Conservation (phyloP, 1,140 invertebrate genomes). For the Meteorus sp. region DNA sequence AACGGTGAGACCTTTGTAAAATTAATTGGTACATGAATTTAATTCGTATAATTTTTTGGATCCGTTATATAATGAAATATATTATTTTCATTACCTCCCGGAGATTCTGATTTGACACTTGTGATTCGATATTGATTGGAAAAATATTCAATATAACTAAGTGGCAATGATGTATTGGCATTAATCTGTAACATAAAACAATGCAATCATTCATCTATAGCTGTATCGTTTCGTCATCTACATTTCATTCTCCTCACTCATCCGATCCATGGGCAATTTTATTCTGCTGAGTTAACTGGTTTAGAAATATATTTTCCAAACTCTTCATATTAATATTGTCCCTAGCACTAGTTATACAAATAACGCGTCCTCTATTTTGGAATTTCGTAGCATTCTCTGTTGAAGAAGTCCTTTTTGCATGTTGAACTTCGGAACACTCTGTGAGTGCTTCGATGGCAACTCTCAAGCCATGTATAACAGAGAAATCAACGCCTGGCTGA, state of each 20-base stretch:
- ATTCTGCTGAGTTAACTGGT: constrained; percentile 78
- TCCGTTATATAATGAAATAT: constrained; percentile 1
- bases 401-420: constrained; percentile 61
- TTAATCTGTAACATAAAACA: constrained; percentile 61
- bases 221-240: no score
- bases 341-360: constrained; percentile 84
- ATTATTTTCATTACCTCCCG: constrained; percentile 59
- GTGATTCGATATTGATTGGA: constrained; percentile 74
- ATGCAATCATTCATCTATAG: not conserved
- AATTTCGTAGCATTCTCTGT: constrained; percentile 63
- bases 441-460: constrained; percentile 85
- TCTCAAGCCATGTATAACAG: constrained; percentile 81
- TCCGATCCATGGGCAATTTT: constrained; percentile 68
- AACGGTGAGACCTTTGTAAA: constrained; percentile 64
- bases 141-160: constrained; percentile 86
- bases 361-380: constrained; percentile 77
- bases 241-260: constrained; percentile 55
- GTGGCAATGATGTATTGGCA: constrained; percentile 84
- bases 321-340: constrained; percentile 82
- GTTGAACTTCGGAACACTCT: constrained; percentile 77
- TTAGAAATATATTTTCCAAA: constrained; percentile 82
- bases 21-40: constrained; percentile 21
- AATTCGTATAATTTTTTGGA: constrained; percentile 18
- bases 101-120: constrained; percentile 71
- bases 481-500: constrained; percentile 64